Base-by-base conservation (phyloP, 1,140 invertebrate species). In the Spodoptera frugiperda region DNA sequence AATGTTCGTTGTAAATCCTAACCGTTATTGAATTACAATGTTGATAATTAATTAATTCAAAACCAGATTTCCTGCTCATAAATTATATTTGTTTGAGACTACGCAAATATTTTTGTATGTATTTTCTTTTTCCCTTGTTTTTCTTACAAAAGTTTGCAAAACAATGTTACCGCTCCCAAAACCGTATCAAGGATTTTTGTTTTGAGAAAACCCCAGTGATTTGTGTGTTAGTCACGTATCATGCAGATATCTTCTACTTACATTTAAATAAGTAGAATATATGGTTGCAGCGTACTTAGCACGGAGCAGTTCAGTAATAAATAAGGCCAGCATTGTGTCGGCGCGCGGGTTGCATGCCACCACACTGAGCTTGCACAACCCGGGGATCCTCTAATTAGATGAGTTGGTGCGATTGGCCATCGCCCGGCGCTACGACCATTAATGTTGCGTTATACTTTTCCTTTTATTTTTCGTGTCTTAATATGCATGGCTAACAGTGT, bases 371-470 rank as follows among this genome's bases (percentile, higher is more conserved):
- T 82, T 84, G 78, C 83, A 72, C 76, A 83, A 83, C 30, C 67
- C 17, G 72, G 67, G 76, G 77, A 85, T 84, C 79, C 72, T 77
- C 79, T 82, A 86, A 86, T 86, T 86, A 86, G 79, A 86, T 84
- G 79, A 78, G 68, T 57, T 48, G 61, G 71, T 48, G 17, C 77
- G 79, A 85, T 83, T 77, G 74, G 25, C 65, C 51, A 61, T 76
- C 67, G 74, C 39, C 12, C 33, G 68, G 48, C n/a, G 17, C 67
- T 44, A 39, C 33, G 53, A 55, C 33, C 53, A 72, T 54, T 17
- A 72, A 57, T 57, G 15, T 72, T 61, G 65, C 75, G 44, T 76
- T 75, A 76, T 39, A 76, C 51, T 46, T 44, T 77, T 72, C 54
- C 44, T 74, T 74, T 67, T 74, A 53, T 25, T 73, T 78, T 67